phyloP scores from a whole-genome alignment of 2,888 invertebrate species.

The Lucinisca nassula region DNA sequence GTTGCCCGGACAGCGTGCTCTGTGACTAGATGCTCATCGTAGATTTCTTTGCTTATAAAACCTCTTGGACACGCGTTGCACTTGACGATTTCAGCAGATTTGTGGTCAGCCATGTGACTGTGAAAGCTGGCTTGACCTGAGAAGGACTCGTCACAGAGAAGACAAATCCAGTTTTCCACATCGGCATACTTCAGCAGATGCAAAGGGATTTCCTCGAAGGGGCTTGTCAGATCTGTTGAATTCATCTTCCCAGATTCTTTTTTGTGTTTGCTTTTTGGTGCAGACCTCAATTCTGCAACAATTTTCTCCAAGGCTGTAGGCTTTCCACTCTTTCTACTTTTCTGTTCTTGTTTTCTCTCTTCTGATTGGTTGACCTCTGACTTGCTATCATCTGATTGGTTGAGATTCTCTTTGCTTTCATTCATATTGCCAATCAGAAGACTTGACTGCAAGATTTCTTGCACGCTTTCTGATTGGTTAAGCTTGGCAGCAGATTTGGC shows the following conservation, averaged over 20 bases:
- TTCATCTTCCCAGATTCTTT: background rate
- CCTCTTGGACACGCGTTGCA: background rate
- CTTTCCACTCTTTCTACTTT: background rate
- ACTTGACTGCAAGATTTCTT: background rate
- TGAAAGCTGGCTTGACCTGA: background rate
- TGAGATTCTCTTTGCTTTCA: conserved; percentile 8
- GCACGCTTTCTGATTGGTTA: conserved; percentile 15
- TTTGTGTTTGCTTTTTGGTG: conserved; percentile 53
- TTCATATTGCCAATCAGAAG: background rate
- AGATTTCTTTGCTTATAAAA: conserved; percentile 9
- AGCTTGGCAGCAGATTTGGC: conserved; percentile 56
- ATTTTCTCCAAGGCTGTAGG: conserved; percentile 32
- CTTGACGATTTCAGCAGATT: background rate
- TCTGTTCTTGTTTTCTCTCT: background rate
- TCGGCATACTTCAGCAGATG: background rate
- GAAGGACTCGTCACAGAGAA: conserved; percentile 7
- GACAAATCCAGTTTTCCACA: background rate
- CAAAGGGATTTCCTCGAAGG: background rate
- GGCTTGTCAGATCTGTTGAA: background rate
- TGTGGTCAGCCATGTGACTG: conserved; percentile 5
- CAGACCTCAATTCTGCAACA: conserved; percentile 63
- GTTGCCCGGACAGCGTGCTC: background rate
- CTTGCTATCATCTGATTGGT: conserved; percentile 29
- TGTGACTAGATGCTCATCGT: conserved; percentile 17
- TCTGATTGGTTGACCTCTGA: background rate